These are phyloP conservation scores for Melanerpes formicivorus DNA, from an alignment of 2,113 vertebrate species.

Conservation along the genomic window DNA sequence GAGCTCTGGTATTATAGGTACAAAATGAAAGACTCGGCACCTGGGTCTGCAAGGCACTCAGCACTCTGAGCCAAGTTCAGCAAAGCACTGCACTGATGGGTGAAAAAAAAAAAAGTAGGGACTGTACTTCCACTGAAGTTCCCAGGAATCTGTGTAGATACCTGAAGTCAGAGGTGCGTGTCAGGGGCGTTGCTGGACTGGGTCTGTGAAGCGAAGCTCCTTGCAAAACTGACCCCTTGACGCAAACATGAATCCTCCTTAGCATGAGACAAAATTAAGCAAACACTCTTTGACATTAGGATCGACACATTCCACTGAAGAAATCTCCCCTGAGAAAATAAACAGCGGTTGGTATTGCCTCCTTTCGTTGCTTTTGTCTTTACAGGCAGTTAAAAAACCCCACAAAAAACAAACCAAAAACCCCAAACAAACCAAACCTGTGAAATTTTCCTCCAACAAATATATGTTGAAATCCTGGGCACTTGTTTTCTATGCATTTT, in stretches of 20 bases:
- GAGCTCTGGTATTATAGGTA: not conserved
- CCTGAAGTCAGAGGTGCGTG: not conserved
- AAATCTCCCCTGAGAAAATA: slow-evolving; percentile 65
- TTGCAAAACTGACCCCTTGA: slow-evolving; percentile 35
- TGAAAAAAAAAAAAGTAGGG: not conserved
- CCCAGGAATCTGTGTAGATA: not conserved
- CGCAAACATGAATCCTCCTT: slow-evolving; percentile 36
- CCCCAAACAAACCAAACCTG: not conserved
- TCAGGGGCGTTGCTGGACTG: slow-evolving; percentile 9
- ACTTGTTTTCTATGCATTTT: not conserved
- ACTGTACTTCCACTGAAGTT: not conserved
- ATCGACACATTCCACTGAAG: slow-evolving; percentile 30
- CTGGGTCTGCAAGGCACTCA: not conserved
- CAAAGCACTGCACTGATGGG: not conserved
- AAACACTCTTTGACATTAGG: slow-evolving; percentile 39
- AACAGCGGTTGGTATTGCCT: slow-evolving; percentile 23
- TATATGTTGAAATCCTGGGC: slow-evolving; percentile 59
- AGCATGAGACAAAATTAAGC: slow-evolving; percentile 46
- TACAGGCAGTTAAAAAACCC: slow-evolving; percentile 16
- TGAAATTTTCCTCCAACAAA: slow-evolving; percentile 52
- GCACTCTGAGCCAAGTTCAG: not conserved
- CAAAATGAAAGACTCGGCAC: not conserved
- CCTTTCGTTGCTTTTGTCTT: slow-evolving; percentile 46
- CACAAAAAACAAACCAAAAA: too few species aligned
- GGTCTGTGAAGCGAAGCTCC: not conserved